These are phyloP conservation scores for Punctoribates punctum DNA, from an alignment of 2,888 invertebrate genomes.

Conservation along the genomic window DNA sequence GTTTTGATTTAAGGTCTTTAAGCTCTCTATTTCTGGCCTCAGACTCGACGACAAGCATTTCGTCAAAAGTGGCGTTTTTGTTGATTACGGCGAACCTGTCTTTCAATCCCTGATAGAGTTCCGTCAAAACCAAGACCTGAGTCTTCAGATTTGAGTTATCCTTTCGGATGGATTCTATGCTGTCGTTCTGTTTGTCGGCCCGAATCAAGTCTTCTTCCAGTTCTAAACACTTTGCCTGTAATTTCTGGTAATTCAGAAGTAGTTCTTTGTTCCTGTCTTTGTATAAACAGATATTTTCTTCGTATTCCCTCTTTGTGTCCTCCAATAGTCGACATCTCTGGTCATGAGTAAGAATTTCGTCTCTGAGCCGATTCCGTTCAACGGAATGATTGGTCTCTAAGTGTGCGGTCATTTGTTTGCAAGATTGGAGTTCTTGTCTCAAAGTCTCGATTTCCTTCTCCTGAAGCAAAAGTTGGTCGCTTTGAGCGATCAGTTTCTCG, in stretches of 20 bases:
- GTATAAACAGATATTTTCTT: conserved; percentile 5
- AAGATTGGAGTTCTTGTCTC: background rate
- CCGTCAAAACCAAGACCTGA: conserved; percentile 1
- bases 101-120: conserved; percentile 29
- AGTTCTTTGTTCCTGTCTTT: background rate
- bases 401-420: background rate
- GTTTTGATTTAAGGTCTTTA: conserved; percentile 10
- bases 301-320: background rate
- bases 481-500: background rate
- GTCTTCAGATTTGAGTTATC: conserved; percentile 6
- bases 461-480: conserved; percentile 17
- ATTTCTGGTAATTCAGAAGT: background rate
- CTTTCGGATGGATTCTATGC: background rate
- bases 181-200: conserved; percentile 1
- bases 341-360: background rate
- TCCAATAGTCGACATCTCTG: background rate
- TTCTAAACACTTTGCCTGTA: background rate
- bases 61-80: background rate
- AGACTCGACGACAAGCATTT: background rate
- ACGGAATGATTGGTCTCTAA: background rate
- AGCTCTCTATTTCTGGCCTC: conserved; percentile 14
- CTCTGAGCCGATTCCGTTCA: background rate
- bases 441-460: conserved; percentile 8
- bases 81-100: background rate
- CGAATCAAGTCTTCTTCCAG: conserved; percentile 18